A percentile compares a stretch with the other conserved stretches of the same genome.
Evolutionary conservation across 2,797 vertebrate genomes (phyloP).

Genomic region (Lutjanus argentimaculatus): DNA sequence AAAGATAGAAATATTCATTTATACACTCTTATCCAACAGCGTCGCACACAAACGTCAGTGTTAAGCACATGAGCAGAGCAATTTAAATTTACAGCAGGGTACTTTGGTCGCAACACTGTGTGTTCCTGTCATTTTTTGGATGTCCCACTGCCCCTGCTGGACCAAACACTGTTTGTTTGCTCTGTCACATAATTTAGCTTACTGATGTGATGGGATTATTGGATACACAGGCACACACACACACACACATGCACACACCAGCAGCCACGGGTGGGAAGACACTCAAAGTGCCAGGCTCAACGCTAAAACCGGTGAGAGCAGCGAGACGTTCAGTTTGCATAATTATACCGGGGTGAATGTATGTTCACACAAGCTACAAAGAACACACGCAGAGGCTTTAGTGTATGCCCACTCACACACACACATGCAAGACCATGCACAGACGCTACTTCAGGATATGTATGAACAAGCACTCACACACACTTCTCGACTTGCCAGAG

Average conservation of each 20-base stretch:
- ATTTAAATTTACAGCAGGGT: slow-evolving; percentile 65
- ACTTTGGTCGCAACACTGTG: slow-evolving; percentile 35
- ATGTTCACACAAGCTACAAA: slow-evolving; percentile 43
- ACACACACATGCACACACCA: slow-evolving; percentile 3
- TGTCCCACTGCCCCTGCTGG: slow-evolving; percentile 44
- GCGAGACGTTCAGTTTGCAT: slow-evolving; percentile 74
- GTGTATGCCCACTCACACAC: slow-evolving; percentile 10
- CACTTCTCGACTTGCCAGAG: slow-evolving; percentile 17
- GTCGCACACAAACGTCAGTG: not conserved
- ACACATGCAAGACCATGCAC: slow-evolving; percentile 16
- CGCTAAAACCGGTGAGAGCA: slow-evolving; percentile 52
- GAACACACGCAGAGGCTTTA: slow-evolving; percentile 11
- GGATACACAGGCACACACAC: slow-evolving; percentile 6
- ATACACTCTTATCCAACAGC: not conserved
- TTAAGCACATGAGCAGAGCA: slow-evolving; percentile 21
- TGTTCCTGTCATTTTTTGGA: slow-evolving; percentile 34
- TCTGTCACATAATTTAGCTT: slow-evolving; percentile 62
- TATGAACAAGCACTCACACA: slow-evolving; percentile 15
- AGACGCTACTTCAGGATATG: slow-evolving; percentile 23
- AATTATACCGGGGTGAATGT: slow-evolving; percentile 60
- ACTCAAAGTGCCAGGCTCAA: slow-evolving; percentile 55
- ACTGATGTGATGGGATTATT: slow-evolving; percentile 59
- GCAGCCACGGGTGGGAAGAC: slow-evolving; percentile 53
- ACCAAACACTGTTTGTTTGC: slow-evolving; percentile 58
- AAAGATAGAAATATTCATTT: slow-evolving; percentile 18